Base-by-base conservation (phyloP, 2,888 invertebrate genomes). In the Mechanitis mazaeus region DNA sequence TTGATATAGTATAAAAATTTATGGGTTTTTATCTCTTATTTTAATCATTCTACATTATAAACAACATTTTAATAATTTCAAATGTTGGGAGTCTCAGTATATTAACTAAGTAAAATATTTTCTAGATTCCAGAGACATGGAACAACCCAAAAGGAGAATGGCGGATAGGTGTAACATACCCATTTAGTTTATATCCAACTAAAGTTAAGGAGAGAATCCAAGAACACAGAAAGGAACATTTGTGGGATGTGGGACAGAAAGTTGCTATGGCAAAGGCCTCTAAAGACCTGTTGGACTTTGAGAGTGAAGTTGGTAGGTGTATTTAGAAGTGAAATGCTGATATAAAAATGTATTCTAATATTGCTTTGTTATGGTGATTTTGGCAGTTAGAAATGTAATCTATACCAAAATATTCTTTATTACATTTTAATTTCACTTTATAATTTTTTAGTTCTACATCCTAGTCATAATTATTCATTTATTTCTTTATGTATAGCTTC, bases 201-300 rank as follows among this genome's bases (percentile, higher is more conserved):
- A 93, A 94, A 76, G 90, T 98, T 50, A 93, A 93, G 70, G 97
- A 98, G 68, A 92, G 97, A 60, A 93, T 98, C 60, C 91, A 93
- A 66, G 94, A 93, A 66, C 94, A 96, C 69, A 92, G 95, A 4
- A 95, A 95, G 75, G 93, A 95, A 71, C 95, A 95, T 71, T 77
- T 91, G 31, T 99, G 98, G 97, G 97, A 97, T 81, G 93, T 94
- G 45, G 91, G 91, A 11, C 96, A 98, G 70, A 95, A 97, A 79
- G 89, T 91, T 35, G 93, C 94, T 0, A 83, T 95, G 31, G 97
- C 98, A 3, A 94, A 95, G 72, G 94, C 95, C 11, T 93, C 93
- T 59, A 93, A 95, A 72, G 91, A 94, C 71, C 82, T 97, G 62
- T 93, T 93, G 74, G 93, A 94, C 64, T 95, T 96, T 87, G 97